Evolutionary conservation across 1,140 invertebrate species (phyloP).

Genomic region (silkworm (Bombyx mori)): DNA sequence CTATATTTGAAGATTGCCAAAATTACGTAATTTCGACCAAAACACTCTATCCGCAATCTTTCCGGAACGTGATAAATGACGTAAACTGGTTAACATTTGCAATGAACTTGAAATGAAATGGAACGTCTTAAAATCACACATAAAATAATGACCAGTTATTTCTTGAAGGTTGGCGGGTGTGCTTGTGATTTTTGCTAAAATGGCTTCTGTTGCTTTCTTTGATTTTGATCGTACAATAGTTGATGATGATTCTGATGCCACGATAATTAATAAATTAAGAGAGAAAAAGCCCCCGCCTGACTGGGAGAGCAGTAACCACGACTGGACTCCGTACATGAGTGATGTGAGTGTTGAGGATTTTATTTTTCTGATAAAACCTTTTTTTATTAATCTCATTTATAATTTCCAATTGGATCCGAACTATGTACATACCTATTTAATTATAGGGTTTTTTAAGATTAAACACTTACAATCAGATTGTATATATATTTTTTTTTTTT

Average conservation of each 20-base stretch:
- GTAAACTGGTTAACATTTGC: not conserved
- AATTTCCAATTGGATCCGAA: not conserved
- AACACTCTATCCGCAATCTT: slow-evolving; percentile 8
- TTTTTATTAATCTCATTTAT: not conserved
- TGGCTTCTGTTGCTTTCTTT: slow-evolving; percentile 51
- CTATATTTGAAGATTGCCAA: slow-evolving; percentile 1
- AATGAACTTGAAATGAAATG: not conserved
- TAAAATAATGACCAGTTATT: too few relatives aligned
- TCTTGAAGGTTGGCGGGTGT: not conserved
- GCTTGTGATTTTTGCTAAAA: slow-evolving; percentile 32
- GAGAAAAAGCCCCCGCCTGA: slow-evolving; percentile 55
- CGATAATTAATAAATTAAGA: slow-evolving; percentile 50
- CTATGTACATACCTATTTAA: not conserved
- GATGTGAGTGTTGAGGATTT: slow-evolving; percentile 34
- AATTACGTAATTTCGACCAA: slow-evolving; percentile 11
- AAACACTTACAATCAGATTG: not conserved
- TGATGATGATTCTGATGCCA: slow-evolving; percentile 55
- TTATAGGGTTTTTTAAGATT: not conserved
- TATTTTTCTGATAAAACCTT: too few relatives aligned
- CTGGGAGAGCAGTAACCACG: slow-evolving; percentile 39
- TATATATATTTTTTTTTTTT: too few relatives aligned
- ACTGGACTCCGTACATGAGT: slow-evolving; percentile 65
- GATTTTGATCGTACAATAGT: slow-evolving; percentile 64
- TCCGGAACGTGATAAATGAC: slow-evolving; percentile 9
- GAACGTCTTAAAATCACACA: not conserved